Evolutionary conservation across 1,140 invertebrate species (phyloP), one percentile per base, ranked within the genome.

Genomic region (Ylistrum balloti): DNA sequence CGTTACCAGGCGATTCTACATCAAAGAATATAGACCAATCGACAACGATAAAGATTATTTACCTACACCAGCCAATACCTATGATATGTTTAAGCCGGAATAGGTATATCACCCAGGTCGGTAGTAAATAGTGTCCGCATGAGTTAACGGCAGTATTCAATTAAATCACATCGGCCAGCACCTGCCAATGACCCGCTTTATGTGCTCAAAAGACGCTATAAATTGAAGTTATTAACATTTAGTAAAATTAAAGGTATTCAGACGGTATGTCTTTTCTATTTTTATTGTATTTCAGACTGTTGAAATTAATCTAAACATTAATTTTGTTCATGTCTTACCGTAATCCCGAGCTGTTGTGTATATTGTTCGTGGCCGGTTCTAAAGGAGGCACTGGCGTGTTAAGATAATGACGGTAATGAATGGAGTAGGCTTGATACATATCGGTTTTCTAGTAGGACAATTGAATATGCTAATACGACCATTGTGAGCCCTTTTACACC

Each of bases 41-140:
- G 56, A 74, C 56, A 28, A 28, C 56, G 56, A 74, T 74, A 74
- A 28, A 74, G 56, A 74, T 74, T 74, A 74, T 74, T 74, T 74
- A 74, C 56, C n/a, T 74, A n/a, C n/a, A n/a, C 15, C 1, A 74
- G 22, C 56, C 56, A 74, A 74, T 74, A 74, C 56, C 22, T 74
- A 9, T 74, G 28, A 74, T 74, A 28, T 74, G 56, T 74, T 74
- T 74, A 74, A 74, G 28, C 7, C 45, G 13, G 45, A 15, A 17
- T 11, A n/a, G 56, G n/a, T 74, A 28, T 74, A n/a, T 74, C 56
- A 74, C 5, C 0, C 56, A 0, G 28, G 56, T 7, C 41, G 17
- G 41, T 45, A 45, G 10, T 3, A n/a, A 28, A 9, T 5, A 11
- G 22, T 74, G 56, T 74, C 56, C 56, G 56, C 56, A 28, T 74